phyloP scores from a whole-genome alignment of 2,797 vertebrate genomes.

The Antennarius maculatus region DNA sequence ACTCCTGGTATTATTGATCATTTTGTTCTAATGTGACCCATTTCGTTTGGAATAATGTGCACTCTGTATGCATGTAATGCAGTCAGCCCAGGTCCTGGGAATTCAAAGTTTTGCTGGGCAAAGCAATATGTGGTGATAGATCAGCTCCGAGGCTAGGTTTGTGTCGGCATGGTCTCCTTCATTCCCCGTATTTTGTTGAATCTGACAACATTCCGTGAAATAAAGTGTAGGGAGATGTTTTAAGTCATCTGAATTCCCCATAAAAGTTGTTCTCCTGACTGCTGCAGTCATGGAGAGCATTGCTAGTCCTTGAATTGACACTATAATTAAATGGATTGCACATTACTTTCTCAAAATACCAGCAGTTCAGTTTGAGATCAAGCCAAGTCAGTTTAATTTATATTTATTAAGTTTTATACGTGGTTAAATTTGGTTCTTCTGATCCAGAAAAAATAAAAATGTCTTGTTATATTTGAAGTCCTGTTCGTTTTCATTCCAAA shows the following conservation, averaged over 20 bases:
- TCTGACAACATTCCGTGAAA: neutral
- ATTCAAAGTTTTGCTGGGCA: neutral
- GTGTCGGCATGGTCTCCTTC: conserved; percentile 1
- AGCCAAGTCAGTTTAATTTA: too few relatives aligned
- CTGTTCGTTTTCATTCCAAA: too few relatives aligned
- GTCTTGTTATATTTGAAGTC: too few relatives aligned
- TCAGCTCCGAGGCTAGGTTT: conserved; percentile 1
- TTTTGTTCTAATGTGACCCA: conserved; percentile 13
- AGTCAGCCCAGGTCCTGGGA: conserved; percentile 1
- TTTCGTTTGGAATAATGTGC: conserved; percentile 42
- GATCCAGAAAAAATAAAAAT: too few relatives aligned
- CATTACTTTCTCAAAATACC: too few relatives aligned
- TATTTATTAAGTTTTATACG: too few relatives aligned
- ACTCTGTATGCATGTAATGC: conserved; percentile 33
- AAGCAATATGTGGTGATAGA: neutral
- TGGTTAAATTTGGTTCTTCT: too few relatives aligned
- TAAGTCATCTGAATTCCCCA: neutral
- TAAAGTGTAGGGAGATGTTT: neutral
- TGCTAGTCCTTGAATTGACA: neutral
- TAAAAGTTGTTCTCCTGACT: neutral
- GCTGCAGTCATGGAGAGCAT: neutral
- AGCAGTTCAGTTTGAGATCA: too few relatives aligned
- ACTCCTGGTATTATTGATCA: conserved; percentile 34
- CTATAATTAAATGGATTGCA: too few relatives aligned
- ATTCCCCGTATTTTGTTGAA: neutral